Conservation (phyloP, 2,888 invertebrate genomes). For the Psylliodes chrysocephalus region DNA sequence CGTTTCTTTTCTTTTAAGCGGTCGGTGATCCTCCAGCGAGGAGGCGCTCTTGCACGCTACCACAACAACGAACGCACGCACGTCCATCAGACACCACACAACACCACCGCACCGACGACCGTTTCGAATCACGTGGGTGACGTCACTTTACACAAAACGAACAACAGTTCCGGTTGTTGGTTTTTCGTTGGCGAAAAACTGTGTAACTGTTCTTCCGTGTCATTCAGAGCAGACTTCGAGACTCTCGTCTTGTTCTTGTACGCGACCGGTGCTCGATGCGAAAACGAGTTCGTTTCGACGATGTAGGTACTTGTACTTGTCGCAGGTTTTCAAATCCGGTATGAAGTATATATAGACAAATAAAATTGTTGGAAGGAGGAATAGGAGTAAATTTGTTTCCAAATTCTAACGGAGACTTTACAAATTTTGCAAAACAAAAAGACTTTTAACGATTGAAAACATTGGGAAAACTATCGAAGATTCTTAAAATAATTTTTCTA, state of each 20-base stretch:
- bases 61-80: slow-evolving; percentile 10
- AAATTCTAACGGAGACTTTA: too few species aligned
- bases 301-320: not conserved
- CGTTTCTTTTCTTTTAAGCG: not conserved
- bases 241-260: not conserved
- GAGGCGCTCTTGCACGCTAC: not conserved
- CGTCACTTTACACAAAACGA: slow-evolving; percentile 8
- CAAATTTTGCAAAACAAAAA: too few species aligned
- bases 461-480: too few species aligned
- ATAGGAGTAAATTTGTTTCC: too few species aligned
- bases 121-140: slow-evolving; percentile 5
- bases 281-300: not conserved
- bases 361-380: too few species aligned
- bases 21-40: not conserved
- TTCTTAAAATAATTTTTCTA: too few species aligned
- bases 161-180: slow-evolving; percentile 24
- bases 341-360: not conserved
- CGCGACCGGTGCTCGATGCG: not conserved
- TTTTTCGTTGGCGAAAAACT: slow-evolving; percentile 22
- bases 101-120: not conserved
- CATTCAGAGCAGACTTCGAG: slow-evolving; percentile 7
- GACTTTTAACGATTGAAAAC: too few species aligned
- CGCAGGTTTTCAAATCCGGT: not conserved
- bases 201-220: slow-evolving; percentile 8
- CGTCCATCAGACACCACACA: too few species aligned